These are phyloP conservation scores for Hemibagrus wyckioides DNA, from an alignment of 2,113 vertebrate genomes.

Conservation along the genomic window DNA sequence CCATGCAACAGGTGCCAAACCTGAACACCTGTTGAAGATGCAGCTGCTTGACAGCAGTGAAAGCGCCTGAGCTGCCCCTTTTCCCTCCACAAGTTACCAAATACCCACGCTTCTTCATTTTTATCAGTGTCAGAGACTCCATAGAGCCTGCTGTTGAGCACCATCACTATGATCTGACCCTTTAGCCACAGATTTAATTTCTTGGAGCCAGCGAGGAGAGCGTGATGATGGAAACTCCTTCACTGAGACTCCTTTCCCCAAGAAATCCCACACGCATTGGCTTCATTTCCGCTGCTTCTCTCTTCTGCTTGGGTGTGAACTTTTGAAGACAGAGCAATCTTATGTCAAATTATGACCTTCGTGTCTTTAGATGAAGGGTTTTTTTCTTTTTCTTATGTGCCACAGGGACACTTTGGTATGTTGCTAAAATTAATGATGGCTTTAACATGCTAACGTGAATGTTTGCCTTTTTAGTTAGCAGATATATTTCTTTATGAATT, in stretches of 20 bases:
- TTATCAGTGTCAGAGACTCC: constrained; percentile 60
- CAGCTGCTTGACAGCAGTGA: constrained; percentile 83
- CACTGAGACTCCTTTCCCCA: constrained; percentile 28
- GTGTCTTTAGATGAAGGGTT: constrained; percentile 65
- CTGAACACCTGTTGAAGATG: constrained; percentile 86
- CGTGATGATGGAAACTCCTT: constrained; percentile 52
- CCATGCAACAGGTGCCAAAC: constrained; percentile 85
- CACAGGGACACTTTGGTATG: constrained; percentile 57
- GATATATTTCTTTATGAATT: constrained; percentile 55
- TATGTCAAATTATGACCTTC: constrained; percentile 51
- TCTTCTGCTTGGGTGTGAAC: constrained; percentile 55
- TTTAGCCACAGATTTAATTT: constrained; percentile 36
- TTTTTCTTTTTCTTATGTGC: constrained; percentile 4
- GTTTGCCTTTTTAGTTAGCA: constrained; percentile 54
- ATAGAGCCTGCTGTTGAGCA: constrained; percentile 64
- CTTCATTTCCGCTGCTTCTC: constrained; percentile 45
- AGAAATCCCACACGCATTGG: constrained; percentile 53
- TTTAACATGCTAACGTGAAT: constrained; percentile 21
- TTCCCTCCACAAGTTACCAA: neutral
- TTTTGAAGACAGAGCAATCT: constrained; percentile 49
- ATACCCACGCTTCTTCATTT: neutral
- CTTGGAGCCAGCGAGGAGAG: constrained; percentile 60
- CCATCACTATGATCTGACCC: constrained; percentile 32
- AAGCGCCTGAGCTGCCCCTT: constrained; percentile 76
- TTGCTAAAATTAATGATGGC: constrained; percentile 27